Evolutionary conservation across 2,113 vertebrate genomes (phyloP).

Genomic region (Mormyrus iriodes): DNA sequence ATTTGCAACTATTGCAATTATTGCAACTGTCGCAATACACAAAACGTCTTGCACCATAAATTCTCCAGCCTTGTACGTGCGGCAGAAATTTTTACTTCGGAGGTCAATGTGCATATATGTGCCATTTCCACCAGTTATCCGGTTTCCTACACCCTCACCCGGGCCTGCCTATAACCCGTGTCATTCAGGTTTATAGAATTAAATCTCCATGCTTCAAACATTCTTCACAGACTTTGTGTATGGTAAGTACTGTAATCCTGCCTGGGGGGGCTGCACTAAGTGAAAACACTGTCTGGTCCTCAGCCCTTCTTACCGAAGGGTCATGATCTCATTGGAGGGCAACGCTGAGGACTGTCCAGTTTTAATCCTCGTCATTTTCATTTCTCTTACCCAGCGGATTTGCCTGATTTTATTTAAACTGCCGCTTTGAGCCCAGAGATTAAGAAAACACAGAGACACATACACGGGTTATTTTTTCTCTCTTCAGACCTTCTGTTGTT

Average conservation of each 20-base stretch:
- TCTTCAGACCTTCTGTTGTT: not conserved
- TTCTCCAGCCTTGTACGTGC: not conserved
- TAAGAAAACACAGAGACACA: conserved; percentile 60
- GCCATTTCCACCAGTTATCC: conserved; percentile 16
- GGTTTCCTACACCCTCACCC: conserved; percentile 61
- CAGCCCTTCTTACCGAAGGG: conserved; percentile 74
- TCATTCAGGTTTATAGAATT: conserved; percentile 80
- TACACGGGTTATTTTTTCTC: not conserved
- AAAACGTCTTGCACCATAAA: not conserved
- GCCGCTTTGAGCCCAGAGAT: conserved; percentile 82
- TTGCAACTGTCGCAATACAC: not conserved
- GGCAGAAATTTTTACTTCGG: conserved; percentile 14
- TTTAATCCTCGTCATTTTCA: conserved; percentile 91
- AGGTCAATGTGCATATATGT: not conserved
- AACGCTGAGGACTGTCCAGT: conserved; percentile 81
- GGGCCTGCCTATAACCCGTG: conserved; percentile 76
- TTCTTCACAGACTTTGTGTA: conserved; percentile 73
- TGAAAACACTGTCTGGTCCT: conserved; percentile 79
- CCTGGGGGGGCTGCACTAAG: conserved; percentile 62
- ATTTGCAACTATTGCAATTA: not conserved
- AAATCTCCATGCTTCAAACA: conserved; percentile 74
- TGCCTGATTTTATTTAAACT: conserved; percentile 89
- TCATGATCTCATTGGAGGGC: conserved; percentile 80
- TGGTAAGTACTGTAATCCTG: conserved; percentile 81
- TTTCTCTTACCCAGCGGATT: conserved; percentile 83